Percentiles rank a stretch among this genome's conserved stretches.
Conservation (phyloP, 2,113 vertebrate genomes). For the Corythaixoides concolor region DNA sequence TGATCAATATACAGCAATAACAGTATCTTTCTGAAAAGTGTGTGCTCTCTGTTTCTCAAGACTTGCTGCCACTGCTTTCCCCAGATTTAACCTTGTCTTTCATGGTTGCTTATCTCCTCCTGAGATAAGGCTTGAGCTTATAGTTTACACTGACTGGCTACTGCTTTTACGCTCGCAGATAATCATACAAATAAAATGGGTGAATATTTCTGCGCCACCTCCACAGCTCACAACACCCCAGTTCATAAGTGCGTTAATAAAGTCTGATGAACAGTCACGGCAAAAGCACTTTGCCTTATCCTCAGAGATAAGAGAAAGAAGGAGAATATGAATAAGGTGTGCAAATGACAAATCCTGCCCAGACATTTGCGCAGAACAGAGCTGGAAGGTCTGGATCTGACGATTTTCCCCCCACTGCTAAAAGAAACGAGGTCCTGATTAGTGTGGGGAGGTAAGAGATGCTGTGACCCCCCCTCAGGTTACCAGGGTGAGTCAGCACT, state of each 20-base stretch:
- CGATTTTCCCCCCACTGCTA: neutral
- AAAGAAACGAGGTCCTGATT: neutral
- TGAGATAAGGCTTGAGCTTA: neutral
- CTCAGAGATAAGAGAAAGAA: neutral
- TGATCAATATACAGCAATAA: neutral
- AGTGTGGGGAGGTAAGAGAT: rapidly evolving
- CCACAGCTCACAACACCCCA: neutral
- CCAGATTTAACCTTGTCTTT: neutral
- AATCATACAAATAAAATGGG: neutral
- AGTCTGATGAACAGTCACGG: neutral
- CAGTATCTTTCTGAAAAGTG: neutral
- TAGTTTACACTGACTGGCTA: neutral
- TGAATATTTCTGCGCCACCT: neutral
- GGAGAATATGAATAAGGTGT: neutral
- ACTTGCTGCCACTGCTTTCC: neutral
- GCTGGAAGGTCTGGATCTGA: neutral
- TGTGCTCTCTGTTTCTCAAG: neutral
- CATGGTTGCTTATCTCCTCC: neutral
- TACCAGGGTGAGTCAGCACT: neutral
- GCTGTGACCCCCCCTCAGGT: neutral
- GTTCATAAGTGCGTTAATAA: neutral
- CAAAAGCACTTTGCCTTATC: neutral
- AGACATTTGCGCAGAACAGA: neutral
- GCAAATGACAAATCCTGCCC: neutral
- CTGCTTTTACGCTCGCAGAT: neutral